Evolutionary conservation across 2,888 invertebrate species (phyloP), one percentile per base, ranked within the genome.

Genomic region (Ennomos erosarius): DNA sequence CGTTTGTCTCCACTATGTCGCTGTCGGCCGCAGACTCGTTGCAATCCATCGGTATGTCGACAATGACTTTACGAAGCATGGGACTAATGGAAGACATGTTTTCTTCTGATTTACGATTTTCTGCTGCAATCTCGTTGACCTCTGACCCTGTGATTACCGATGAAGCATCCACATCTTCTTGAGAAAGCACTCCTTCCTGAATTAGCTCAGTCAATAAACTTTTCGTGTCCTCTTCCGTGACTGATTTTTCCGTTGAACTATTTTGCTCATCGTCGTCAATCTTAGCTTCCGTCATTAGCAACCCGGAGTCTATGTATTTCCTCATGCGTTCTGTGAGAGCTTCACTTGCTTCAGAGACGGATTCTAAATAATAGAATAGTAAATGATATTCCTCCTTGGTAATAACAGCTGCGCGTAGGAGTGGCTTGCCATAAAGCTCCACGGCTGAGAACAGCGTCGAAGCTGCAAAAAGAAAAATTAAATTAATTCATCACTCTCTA

Each of bases 361-460:
- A 90, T 67, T 91, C 91, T 37, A 94, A 76, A 65, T 91, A 92
- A 68, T 93, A 93, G 73, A 94, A 94, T 5, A 94, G 81, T 61
- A 93, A 74, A 67, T 93, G 90, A 66, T 93, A 93, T 68, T 94
- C 93, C 65, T 92, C 90, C 61, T 90, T 90, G 12, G 87, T 89
- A 66, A 94, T 91, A 61, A 85, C 90, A 45, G 91, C 88, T 49
- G 92, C 92, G 39, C 92, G 84, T 36, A 92, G 76, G 55, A 95
- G 84, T 1, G 95, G 94, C 70, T 94, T 93, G 13, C 94, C 95
- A 76, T 94, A 95, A 56, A 95, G 83, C 78, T 95, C 95, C 69
- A 93, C 92, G 48, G 94, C 94, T 64, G 94, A 94, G 79, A 93
- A 93, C 60, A 95, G 79, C 62, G 93, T 93, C 63, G 92, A 84